Evolutionary conservation across 2,888 invertebrate genomes (phyloP), one percentile per base, ranked within the genome.

Genomic region (Arrhopalites spinosus): DNA sequence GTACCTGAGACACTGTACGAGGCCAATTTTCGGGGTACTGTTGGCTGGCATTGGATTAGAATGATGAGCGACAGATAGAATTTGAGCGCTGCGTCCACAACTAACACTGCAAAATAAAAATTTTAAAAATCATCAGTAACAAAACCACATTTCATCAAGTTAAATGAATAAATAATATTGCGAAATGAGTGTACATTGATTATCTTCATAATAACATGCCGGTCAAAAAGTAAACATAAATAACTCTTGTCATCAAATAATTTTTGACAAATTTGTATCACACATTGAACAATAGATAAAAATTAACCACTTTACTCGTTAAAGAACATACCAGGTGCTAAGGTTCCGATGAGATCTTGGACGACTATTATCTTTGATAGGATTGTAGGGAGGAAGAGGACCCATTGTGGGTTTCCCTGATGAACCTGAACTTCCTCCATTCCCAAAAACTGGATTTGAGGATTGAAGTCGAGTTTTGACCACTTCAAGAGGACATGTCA

Each of bases 401-500:
- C 66, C 27, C 64, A 72, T n/a, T n/a, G n/a, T 50, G 23, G 27
- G 8, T 8, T 50, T 53, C 25, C 25, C 53, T 25, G 43, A 5
- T 1, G 36, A 20, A 17, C 17, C n/a, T 25, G 29, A 47, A 15
- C 30, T 45, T 56, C 43, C 50, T 13, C 73, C 74, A 45, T 79
- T 80, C 13, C 83, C 84, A 83, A 89, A 89, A 76, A 88, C 87
- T 69, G 91, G 92, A 80, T 91, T 90, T 7, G 97, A 97, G 29
- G 98, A 98, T 86, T 98, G 98, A 81, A 97, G 89, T 11, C 59
- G 90, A 15, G 98, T 98, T 87, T 98, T 98, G 64, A 98, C 96
- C 81, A 98, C 98, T 88, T 98, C 98, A 84, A 98, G 88, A 15
- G 98, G 98, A 87, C 98, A 98, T 84, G 98, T 98, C 81, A 96